These are phyloP conservation scores for Cybosia mesomella DNA, from an alignment of 2,888 invertebrate genomes.

Conservation along the genomic window DNA sequence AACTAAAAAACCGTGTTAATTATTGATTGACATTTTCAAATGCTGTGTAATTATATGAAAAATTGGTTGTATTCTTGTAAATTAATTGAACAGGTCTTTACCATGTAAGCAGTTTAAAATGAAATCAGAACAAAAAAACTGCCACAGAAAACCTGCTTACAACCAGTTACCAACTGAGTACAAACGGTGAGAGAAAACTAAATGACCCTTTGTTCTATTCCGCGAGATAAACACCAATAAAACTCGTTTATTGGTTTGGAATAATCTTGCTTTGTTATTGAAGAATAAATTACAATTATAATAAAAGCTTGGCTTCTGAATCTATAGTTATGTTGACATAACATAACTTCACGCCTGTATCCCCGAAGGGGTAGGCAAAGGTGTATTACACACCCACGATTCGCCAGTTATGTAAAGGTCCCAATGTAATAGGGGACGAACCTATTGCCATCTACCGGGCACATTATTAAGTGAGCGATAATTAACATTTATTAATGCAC, in stretches of 20 bases:
- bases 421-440: no score
- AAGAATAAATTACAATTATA: neutral
- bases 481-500: no score
- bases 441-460: no score
- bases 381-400: no score
- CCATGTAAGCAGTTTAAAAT: neutral
- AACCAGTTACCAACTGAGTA: slow-evolving; percentile 14
- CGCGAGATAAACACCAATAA: slow-evolving; percentile 29
- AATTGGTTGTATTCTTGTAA: neutral
- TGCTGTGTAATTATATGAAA: neutral
- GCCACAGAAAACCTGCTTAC: slow-evolving; percentile 31
- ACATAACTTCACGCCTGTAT: no score
- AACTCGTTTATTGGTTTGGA: slow-evolving; percentile 39
- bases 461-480: no score
- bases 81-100: neutral
- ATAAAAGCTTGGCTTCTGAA: neutral
- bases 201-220: slow-evolving; percentile 40
- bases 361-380: no score
- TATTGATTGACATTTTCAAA: no score
- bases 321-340: neutral
- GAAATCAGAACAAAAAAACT: slow-evolving; percentile 1
- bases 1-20: no score
- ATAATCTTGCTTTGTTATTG: slow-evolving; percentile 37
- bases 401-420: no score
- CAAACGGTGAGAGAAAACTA: slow-evolving; percentile 26